Percentiles rank a stretch among this genome's conserved stretches.
Evolutionary conservation across 2,797 vertebrate species (phyloP).

Genomic region (Amblyraja radiata): DNA sequence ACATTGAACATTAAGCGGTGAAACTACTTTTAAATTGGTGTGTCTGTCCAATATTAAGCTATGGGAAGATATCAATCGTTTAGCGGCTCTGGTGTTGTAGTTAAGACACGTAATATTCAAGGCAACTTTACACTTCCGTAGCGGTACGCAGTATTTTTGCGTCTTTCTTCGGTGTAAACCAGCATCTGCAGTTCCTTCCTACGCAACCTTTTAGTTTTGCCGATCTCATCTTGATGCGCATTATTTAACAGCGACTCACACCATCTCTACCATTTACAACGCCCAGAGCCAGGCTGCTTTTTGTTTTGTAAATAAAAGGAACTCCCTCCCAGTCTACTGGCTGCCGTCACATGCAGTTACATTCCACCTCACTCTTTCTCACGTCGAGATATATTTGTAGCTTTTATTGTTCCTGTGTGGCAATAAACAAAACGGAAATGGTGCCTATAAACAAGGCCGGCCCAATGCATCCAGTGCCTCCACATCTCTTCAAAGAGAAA

Average conservation of each 20-base stretch:
- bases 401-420: slow-evolving; percentile 34
- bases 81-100: not conserved
- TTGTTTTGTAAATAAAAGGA: slow-evolving; percentile 21
- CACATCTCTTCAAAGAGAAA: slow-evolving; percentile 8
- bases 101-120: not conserved
- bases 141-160: not conserved
- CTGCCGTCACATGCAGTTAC: not conserved
- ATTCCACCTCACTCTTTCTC: slow-evolving; percentile 35
- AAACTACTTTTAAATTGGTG: not conserved
- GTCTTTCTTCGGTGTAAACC: no score
- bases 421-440: slow-evolving; percentile 37
- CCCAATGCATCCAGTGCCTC: not conserved
- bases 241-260: slow-evolving; percentile 10
- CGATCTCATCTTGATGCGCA: not conserved
- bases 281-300: slow-evolving; percentile 5
- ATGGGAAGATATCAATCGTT: not conserved
- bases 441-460: slow-evolving; percentile 25
- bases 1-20: no score
- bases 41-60: not conserved
- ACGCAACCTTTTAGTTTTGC: not conserved
- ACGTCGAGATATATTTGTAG: slow-evolving; percentile 18
- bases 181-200: no score
- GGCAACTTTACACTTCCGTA: not conserved
- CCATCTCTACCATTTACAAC: slow-evolving; percentile 10
- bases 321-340: slow-evolving; percentile 11